These are phyloP conservation scores for Stictocephala bisonia DNA, from an alignment of 2,888 invertebrate genomes.

Conservation along the genomic window DNA sequence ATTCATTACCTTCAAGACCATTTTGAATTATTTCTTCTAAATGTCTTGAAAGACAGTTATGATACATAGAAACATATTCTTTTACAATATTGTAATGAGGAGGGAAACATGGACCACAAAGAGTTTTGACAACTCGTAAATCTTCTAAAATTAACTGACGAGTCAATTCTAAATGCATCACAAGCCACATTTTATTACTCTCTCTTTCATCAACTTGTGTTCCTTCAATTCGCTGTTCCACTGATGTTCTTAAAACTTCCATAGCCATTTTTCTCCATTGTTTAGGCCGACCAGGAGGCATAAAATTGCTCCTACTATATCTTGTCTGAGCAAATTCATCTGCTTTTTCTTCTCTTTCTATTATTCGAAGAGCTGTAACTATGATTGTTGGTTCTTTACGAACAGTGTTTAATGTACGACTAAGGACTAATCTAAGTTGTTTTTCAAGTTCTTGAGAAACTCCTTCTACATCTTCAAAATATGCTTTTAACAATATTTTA, in stretches of 20 bases:
- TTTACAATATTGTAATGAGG: slow-evolving; percentile 93
- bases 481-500: slow-evolving; percentile 92
- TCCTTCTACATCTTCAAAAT: slow-evolving; percentile 95
- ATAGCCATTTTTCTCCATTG: slow-evolving; percentile 89
- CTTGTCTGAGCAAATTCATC: slow-evolving; percentile 84
- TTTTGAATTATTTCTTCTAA: slow-evolving; percentile 89
- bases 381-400: slow-evolving; percentile 94
- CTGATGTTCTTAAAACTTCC: slow-evolving; percentile 81
- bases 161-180: slow-evolving; percentile 89
- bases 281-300: slow-evolving; percentile 93
- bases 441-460: slow-evolving; percentile 90
- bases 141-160: slow-evolving; percentile 91
- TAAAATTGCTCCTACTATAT: slow-evolving; percentile 57
- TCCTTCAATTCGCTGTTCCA: slow-evolving; percentile 89
- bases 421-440: slow-evolving; percentile 89
- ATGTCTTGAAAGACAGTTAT: slow-evolving; percentile 84
- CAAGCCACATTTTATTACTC: slow-evolving; percentile 96
- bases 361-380: slow-evolving; percentile 94
- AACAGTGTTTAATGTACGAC: slow-evolving; percentile 92
- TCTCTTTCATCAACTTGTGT: slow-evolving; percentile 92
- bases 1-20: slow-evolving; percentile 95
- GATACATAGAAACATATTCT: slow-evolving; percentile 94
- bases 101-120: slow-evolving; percentile 95
- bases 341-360: slow-evolving; percentile 96
- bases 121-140: slow-evolving; percentile 87